Conservation (phyloP, 1,140 invertebrate genomes). For the Eciton burchellii region DNA sequence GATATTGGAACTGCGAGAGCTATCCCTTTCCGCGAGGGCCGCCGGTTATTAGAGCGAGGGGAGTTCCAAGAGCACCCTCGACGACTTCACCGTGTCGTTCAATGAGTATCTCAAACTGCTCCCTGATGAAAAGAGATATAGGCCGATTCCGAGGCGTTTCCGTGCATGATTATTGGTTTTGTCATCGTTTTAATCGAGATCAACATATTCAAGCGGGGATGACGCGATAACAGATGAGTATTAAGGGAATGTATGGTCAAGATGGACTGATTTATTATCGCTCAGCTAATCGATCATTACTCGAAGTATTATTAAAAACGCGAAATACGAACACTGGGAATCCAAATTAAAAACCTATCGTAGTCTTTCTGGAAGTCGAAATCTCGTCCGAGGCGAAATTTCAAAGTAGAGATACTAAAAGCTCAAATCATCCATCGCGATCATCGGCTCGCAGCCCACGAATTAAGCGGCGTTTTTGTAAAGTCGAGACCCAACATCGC, state of each 20-base stretch:
- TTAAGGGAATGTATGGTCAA: slow-evolving; percentile 31
- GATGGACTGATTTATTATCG: slow-evolving; percentile 44
- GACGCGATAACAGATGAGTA: slow-evolving; percentile 38
- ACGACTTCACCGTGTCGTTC: slow-evolving; percentile 19
- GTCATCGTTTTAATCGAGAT: slow-evolving; percentile 28
- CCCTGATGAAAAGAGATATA: slow-evolving; percentile 31
- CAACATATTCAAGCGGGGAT: slow-evolving; percentile 49
- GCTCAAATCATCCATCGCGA: background rate
- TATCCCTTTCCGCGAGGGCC: slow-evolving; percentile 36
- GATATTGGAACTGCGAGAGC: slow-evolving; percentile 32
- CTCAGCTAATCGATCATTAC: too few species aligned
- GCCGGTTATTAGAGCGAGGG: slow-evolving; percentile 35
- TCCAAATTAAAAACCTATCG: too few species aligned
- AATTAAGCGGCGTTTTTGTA: slow-evolving; percentile 53
- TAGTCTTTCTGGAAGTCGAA: too few species aligned
- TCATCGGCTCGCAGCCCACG: slow-evolving; percentile 3
- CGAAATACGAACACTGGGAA: too few species aligned
- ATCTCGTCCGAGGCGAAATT: background rate
- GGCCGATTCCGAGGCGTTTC: slow-evolving; percentile 29
- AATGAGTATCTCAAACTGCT: slow-evolving; percentile 14
- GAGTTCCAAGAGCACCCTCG: slow-evolving; percentile 30
- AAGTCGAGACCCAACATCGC: slow-evolving; percentile 31
- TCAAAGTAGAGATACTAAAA: background rate
- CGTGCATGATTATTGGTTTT: slow-evolving; percentile 44
- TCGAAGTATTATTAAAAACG: slow-evolving; percentile 24